Evolutionary conservation across 2,797 vertebrate species (phyloP).

Genomic region (Sternotherus odoratus): DNA sequence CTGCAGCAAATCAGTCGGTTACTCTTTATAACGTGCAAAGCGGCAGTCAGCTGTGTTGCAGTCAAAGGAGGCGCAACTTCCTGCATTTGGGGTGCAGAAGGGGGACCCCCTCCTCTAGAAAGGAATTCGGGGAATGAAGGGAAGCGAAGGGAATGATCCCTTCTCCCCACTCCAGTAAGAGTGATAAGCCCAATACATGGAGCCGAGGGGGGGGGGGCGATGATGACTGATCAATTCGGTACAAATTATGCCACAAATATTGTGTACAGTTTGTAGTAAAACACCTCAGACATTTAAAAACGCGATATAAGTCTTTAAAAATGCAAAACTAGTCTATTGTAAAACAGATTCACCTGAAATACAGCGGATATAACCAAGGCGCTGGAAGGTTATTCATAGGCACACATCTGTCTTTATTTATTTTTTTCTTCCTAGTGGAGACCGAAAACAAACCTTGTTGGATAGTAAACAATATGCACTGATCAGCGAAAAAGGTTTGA

Average conservation of each 20-base stretch:
- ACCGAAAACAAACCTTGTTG: constrained; percentile 73
- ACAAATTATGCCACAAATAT: constrained; percentile 83
- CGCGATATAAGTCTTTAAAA: constrained; percentile 80
- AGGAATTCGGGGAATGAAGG: neutral
- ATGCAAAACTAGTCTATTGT: constrained; percentile 84
- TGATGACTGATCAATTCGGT: constrained; percentile 69
- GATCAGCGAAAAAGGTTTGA: constrained; percentile 68
- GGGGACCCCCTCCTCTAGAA: constrained; percentile 7
- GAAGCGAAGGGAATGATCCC: constrained; percentile 3
- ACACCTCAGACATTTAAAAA: constrained; percentile 82
- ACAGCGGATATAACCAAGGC: constrained; percentile 92
- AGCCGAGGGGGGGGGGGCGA: neutral
- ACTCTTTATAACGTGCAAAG: neutral
- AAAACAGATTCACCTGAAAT: constrained; percentile 89
- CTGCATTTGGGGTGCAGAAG: constrained; percentile 12
- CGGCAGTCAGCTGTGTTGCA: neutral
- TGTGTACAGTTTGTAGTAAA: constrained; percentile 83
- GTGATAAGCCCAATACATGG: constrained; percentile 24
- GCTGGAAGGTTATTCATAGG: constrained; percentile 96
- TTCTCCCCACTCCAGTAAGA: constrained; percentile 12
- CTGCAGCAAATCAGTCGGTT: constrained; percentile 6
- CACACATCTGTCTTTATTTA: constrained; percentile 91
- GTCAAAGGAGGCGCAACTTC: neutral
- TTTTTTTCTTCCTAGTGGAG: constrained; percentile 67
- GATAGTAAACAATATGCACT: constrained; percentile 76